These are phyloP conservation scores for Epinephelus moara DNA, from an alignment of 2,113 vertebrate species.

Conservation along the genomic window DNA sequence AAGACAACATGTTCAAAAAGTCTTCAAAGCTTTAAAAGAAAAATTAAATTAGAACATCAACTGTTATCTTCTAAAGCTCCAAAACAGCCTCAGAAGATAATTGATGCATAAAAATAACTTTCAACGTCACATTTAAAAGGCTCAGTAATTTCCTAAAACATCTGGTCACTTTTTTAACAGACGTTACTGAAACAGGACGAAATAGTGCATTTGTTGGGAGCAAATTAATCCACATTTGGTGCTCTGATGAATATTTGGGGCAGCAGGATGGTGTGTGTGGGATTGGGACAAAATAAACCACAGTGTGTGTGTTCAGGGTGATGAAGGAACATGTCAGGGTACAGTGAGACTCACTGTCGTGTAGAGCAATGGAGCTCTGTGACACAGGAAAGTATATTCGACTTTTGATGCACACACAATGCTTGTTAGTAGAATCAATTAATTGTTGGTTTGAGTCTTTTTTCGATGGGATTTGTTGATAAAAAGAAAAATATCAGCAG, in stretches of 20 bases:
- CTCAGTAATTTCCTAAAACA: background rate
- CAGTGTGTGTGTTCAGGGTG: background rate
- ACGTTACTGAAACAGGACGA: background rate
- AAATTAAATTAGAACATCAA: background rate
- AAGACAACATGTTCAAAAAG: background rate
- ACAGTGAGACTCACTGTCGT: background rate
- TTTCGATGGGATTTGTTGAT: slow-evolving; percentile 42
- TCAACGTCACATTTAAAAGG: background rate
- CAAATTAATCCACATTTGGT: background rate
- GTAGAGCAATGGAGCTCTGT: background rate
- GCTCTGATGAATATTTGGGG: background rate
- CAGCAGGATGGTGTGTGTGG: background rate
- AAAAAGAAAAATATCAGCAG: slow-evolving; percentile 26
- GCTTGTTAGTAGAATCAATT: background rate
- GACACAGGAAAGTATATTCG: background rate
- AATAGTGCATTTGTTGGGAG: background rate
- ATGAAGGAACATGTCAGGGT: background rate
- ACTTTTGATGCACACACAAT: background rate
- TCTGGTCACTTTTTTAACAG: background rate
- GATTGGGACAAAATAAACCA: background rate
- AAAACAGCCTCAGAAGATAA: background rate
- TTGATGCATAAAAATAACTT: background rate
- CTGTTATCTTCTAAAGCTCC: background rate
- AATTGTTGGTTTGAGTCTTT: background rate
- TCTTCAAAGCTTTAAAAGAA: background rate